phyloP scores from a whole-genome alignment of 1,140 invertebrate species.

The Antheraea pernyi region DNA sequence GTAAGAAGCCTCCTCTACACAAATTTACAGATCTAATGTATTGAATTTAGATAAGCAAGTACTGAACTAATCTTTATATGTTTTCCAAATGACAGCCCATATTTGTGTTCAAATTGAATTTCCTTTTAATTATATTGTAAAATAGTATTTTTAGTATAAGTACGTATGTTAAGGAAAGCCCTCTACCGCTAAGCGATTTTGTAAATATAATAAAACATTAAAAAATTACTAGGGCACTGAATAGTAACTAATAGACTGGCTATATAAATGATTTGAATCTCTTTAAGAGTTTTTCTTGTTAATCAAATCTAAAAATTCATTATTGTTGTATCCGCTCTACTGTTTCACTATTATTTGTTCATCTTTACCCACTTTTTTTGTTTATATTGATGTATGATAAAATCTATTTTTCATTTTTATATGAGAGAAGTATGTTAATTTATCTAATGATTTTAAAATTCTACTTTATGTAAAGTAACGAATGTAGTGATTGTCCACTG shows the following conservation, averaged over 20 bases:
- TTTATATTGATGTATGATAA: not conserved
- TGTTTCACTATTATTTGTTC: not conserved
- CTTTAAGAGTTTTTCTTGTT: slow-evolving; percentile 50
- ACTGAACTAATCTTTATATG: not conserved
- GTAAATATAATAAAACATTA: slow-evolving; percentile 33
- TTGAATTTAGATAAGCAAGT: not conserved
- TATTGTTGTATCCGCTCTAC: not conserved
- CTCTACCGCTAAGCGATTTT: slow-evolving; percentile 59
- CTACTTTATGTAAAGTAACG: too few species aligned
- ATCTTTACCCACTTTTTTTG: not conserved
- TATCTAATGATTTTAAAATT: too few species aligned
- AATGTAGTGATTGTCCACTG: too few species aligned
- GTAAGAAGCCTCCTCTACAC: too few species aligned
- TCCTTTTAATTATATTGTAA: too few species aligned
- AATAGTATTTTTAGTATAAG: slow-evolving; percentile 13
- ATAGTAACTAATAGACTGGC: slow-evolving; percentile 66
- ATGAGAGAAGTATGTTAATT: too few species aligned
- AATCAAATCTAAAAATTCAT: not conserved
- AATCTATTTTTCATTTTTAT: not conserved
- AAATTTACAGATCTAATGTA: not conserved
- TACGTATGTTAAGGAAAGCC: slow-evolving; percentile 31
- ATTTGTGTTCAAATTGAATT: slow-evolving; percentile 7
- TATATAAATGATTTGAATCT: slow-evolving; percentile 59
- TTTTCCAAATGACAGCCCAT: not conserved
- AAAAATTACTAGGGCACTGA: slow-evolving; percentile 12